These are phyloP conservation scores for Dioctria rufipes DNA, from an alignment of 2,888 invertebrate genomes.

Conservation along the genomic window DNA sequence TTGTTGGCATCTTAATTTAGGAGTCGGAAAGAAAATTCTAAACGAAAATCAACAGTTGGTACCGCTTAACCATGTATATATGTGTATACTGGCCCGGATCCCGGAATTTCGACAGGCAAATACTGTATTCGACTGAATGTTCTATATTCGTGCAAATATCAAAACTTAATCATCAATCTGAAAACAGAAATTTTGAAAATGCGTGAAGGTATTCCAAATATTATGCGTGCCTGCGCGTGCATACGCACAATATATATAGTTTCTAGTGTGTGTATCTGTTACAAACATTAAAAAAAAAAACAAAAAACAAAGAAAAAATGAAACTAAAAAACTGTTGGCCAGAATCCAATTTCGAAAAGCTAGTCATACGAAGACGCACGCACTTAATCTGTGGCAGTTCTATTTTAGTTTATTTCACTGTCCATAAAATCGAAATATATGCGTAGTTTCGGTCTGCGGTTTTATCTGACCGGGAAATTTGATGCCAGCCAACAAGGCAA, in stretches of 20 bases:
- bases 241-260: background rate
- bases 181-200: background rate
- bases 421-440: conserved; percentile 31
- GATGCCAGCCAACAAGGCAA: conserved; percentile 24
- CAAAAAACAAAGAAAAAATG: no score
- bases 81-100: background rate
- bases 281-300: background rate
- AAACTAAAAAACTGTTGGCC: conserved; percentile 36
- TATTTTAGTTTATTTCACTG: conserved; percentile 39
- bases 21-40: background rate
- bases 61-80: background rate
- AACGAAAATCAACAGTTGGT: conserved; percentile 44
- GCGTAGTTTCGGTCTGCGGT: conserved; percentile 30
- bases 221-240: background rate
- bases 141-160: conserved; percentile 4
- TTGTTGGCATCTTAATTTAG: conserved; percentile 16
- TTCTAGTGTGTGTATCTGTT: background rate
- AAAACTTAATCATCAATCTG: conserved; percentile 33
- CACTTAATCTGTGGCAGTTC: conserved; percentile 48
- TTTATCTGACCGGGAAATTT: conserved; percentile 31
- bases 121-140: background rate
- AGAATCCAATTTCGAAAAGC: conserved; percentile 37
- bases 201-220: background rate
- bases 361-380: conserved; percentile 36
- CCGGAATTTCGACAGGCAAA: background rate